Evolutionary conservation across 1,140 invertebrate species (phyloP), one percentile per base, ranked within the genome.

Genomic region (Drosophila busckii): DNA sequence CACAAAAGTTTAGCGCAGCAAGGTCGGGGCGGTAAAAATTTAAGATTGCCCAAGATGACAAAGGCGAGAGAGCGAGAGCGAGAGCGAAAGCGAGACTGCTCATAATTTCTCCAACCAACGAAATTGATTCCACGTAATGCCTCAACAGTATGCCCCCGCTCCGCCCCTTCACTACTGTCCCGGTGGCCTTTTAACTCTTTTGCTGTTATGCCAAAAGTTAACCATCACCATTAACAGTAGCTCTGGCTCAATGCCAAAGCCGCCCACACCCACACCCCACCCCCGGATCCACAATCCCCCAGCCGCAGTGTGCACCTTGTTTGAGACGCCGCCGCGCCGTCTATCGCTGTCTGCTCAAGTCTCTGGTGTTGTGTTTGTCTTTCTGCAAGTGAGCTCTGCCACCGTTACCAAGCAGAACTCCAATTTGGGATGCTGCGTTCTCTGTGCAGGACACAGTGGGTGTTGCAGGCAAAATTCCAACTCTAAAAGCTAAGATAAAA

Each of bases 1-100:
- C 75, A 82, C 75, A 80, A 80, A 80, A 80, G 75, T 80, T 80
- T 80, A 80, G 34, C 75, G n/a, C 45, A 52, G 69, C n/a, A 82
- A 80, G 75, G 75, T 80, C 75, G 75, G 17, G 12, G 13, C 19
- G n/a, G n/a, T n/a, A n/a, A 31, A 19, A 41, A 49, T 19, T 56
- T 17, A 48, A 52, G 23, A 29, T 22, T 37, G 61, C 34, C 61
- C 60, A 17, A 48, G 55, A 41, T 26, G 41, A 9, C 23, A 42
- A n/a, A 19, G 22, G 37, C 15, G 23, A 19, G 19, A 17, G 16
- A 25, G 23, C 32, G 32, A 19, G 26, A 29, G 7, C 6, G 29
- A n/a, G 26, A 54, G 40, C 62, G 41, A n/a, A n/a, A n/a, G 19
- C 55, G 22, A 40, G 15, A 23, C 22, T 49, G 23, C 62, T 80